Percentiles rank a stretch among this genome's conserved stretches.
Conservation (phyloP, 2,888 invertebrate genomes). For the Buathra laborator region DNA sequence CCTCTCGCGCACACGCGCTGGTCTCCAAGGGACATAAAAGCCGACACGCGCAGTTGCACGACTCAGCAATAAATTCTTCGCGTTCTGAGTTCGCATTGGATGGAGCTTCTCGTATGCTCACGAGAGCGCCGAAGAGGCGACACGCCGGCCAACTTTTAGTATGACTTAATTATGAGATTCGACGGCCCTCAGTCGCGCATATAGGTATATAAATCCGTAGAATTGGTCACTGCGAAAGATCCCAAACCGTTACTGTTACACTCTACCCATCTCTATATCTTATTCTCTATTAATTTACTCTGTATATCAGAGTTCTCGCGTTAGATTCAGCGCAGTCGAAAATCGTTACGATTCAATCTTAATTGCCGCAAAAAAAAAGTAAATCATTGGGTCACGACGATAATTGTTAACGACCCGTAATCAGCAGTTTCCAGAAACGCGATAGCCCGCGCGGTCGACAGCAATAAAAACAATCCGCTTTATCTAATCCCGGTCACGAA, state of each 20-base stretch:
- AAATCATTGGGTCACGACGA: constrained; percentile 30
- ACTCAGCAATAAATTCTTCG: constrained; percentile 59
- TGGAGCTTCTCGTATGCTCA: neutral
- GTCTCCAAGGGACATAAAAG: constrained; percentile 57
- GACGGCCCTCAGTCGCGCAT: constrained; percentile 39
- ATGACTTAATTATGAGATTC: constrained; percentile 76
- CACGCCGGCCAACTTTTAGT: constrained; percentile 70
- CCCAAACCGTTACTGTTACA: neutral
- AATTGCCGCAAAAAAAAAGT: constrained; percentile 20
- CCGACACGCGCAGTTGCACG: constrained; percentile 59
- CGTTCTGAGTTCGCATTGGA: constrained; percentile 28
- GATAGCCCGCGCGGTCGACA: neutral
- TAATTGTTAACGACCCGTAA: constrained; percentile 47
- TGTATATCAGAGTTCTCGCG: neutral
- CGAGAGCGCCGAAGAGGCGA: constrained; percentile 23
- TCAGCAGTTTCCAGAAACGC: constrained; percentile 36
- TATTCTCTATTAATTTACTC: neutral
- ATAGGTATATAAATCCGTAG: neutral
- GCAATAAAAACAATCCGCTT: constrained; percentile 53
- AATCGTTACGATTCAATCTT: constrained; percentile 8
- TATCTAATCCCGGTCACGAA: constrained; percentile 49
- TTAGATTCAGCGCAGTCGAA: neutral
- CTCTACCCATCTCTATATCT: neutral
- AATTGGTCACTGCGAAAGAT: constrained; percentile 11
- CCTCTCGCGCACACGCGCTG: constrained; percentile 17